Conservation (phyloP, 2,888 invertebrate genomes). For the Linnaemya tessellans region DNA sequence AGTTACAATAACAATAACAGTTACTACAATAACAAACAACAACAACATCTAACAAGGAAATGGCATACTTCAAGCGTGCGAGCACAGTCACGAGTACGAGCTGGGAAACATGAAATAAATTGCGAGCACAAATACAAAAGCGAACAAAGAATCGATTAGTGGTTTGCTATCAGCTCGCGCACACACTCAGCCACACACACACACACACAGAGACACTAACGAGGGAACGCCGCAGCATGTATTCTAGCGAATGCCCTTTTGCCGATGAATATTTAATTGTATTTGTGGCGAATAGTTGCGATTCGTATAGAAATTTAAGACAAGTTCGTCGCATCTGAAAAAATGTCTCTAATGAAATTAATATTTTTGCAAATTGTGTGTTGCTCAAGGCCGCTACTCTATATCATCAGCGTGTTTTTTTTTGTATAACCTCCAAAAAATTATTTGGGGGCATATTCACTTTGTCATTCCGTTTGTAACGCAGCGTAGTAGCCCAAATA, state of each 20-base stretch:
- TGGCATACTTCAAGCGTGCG: neutral
- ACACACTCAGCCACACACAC: neutral
- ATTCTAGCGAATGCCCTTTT: neutral
- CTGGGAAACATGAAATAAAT: slow-evolving; percentile 10
- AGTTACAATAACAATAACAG: slow-evolving; percentile 8
- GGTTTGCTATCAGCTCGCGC: slow-evolving; percentile 21
- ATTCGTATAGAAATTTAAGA: neutral
- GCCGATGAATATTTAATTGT: slow-evolving; percentile 7
- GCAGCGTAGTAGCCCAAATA: too few relatives aligned
- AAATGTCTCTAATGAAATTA: too few relatives aligned
- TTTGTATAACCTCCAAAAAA: too few relatives aligned
- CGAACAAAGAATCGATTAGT: slow-evolving; percentile 49
- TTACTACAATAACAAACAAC: neutral
- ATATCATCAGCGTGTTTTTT: too few relatives aligned
- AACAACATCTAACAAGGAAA: neutral
- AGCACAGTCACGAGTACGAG: neutral
- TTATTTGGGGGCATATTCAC: too few relatives aligned
- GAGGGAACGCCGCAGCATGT: too few relatives aligned
- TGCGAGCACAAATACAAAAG: slow-evolving; percentile 4
- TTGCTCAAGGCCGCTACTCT: too few relatives aligned
- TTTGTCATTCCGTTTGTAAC: too few relatives aligned
- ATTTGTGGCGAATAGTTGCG: neutral
- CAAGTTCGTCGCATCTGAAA: neutral
- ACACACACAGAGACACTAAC: neutral
- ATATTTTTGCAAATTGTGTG: too few relatives aligned